Conservation (phyloP, 2,113 vertebrate species). For the Bungarus multicinctus region DNA sequence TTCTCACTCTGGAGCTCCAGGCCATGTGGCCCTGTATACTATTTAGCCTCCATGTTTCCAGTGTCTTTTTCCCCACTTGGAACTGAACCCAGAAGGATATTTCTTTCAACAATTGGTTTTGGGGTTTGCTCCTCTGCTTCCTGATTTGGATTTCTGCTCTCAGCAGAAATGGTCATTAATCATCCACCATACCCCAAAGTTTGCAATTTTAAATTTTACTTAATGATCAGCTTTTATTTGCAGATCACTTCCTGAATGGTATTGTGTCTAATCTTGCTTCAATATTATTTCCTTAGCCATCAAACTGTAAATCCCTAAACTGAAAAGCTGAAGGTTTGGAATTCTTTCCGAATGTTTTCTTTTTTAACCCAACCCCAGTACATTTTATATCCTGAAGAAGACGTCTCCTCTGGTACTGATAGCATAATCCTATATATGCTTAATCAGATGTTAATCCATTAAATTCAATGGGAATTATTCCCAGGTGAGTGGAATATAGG, state of each 20-base stretch:
- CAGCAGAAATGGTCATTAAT: neutral
- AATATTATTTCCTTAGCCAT: neutral
- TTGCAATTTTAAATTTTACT: neutral
- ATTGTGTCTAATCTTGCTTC: neutral
- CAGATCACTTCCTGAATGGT: neutral
- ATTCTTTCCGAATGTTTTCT: neutral
- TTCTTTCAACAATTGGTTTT: no score
- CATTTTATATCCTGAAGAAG: neutral
- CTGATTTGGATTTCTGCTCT: neutral
- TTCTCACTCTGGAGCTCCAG: no score
- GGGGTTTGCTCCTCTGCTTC: neutral
- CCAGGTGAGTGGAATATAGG: neutral
- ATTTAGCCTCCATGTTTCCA: no score
- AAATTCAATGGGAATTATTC: neutral
- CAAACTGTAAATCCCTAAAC: neutral
- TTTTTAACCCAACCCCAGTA: neutral
- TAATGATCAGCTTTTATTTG: neutral
- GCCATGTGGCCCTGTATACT: no score
- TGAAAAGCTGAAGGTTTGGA: neutral
- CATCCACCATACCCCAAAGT: neutral
- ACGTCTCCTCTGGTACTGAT: neutral
- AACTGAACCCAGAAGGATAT: no score
- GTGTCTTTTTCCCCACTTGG: no score
- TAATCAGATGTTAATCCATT: neutral
- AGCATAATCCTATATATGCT: neutral